Conservation (phyloP, 1,140 invertebrate species). For the Drosophila ambigua region DNA sequence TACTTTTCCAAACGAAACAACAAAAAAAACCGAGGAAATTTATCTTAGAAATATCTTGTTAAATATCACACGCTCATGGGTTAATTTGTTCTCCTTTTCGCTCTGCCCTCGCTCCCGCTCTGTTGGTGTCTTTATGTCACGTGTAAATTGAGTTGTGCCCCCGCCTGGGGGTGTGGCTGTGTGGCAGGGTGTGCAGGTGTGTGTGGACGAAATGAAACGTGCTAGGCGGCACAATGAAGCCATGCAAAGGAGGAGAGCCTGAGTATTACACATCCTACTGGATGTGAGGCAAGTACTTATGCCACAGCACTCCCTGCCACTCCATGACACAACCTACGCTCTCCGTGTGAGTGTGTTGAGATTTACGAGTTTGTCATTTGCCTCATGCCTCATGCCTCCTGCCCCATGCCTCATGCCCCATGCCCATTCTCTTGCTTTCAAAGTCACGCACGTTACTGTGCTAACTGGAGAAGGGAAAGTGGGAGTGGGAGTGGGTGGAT, state of each 20-base stretch:
- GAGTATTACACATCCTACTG: slow-evolving; percentile 36
- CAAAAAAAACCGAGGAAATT: no score
- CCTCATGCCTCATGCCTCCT: slow-evolving; percentile 7
- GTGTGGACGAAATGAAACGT: slow-evolving; percentile 76
- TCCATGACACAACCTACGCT: slow-evolving; percentile 4
- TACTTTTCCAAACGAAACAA: background rate
- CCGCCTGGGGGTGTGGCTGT: slow-evolving; percentile 10
- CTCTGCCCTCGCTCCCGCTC: slow-evolving; percentile 1
- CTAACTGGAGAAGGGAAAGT: slow-evolving; percentile 22
- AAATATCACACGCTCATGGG: slow-evolving; percentile 25
- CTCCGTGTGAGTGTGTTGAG: slow-evolving; percentile 44
- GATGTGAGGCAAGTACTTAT: slow-evolving; percentile 23
- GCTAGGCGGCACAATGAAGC: slow-evolving; percentile 75
- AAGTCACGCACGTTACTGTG: slow-evolving; percentile 77
- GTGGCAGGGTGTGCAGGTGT: slow-evolving; percentile 8
- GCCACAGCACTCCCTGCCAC: slow-evolving; percentile 21
- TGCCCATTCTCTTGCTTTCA: slow-evolving; percentile 47
- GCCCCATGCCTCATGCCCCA: background rate
- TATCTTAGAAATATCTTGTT: slow-evolving; percentile 15
- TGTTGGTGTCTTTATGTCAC: slow-evolving; percentile 54
- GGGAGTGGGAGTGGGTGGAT: background rate
- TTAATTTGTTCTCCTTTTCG: slow-evolving; percentile 53
- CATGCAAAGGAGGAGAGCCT: slow-evolving; percentile 59
- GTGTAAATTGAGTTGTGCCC: slow-evolving; percentile 76
- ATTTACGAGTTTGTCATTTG: slow-evolving; percentile 79